Evolutionary conservation across 2,113 vertebrate genomes (phyloP).

Genomic region (Lycaon pictus): DNA sequence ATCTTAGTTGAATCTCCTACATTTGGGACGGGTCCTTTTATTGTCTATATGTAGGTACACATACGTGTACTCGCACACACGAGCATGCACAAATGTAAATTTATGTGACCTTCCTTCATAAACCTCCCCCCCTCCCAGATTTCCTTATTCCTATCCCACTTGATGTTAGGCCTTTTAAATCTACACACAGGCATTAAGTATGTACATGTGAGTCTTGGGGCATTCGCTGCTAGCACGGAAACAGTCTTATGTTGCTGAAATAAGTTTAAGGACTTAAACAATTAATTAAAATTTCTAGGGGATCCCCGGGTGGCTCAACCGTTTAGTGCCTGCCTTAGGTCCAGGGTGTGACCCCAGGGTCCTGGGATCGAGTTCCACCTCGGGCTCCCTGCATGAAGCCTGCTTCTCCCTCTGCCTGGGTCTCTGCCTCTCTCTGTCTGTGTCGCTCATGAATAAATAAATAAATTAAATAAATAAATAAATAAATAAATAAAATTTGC

Average conservation of each 20-base stretch:
- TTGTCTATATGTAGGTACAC: not conserved
- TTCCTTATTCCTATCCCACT: not conserved
- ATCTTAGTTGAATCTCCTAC: not conserved
- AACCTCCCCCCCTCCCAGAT: not conserved
- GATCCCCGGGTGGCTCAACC: too few species aligned
- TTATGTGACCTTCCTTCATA: not conserved
- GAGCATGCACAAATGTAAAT: not conserved
- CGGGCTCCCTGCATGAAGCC: too few species aligned
- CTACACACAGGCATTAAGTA: not conserved
- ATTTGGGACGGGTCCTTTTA: not conserved
- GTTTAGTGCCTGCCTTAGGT: too few species aligned
- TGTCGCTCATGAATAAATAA: too few species aligned
- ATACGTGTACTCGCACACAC: not conserved
- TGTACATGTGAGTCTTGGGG: not conserved
- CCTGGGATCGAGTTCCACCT: too few species aligned
- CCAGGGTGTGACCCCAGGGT: too few species aligned
- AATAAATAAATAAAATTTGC: too few species aligned
- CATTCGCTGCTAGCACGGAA: not conserved
- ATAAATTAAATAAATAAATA: too few species aligned
- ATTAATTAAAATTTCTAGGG: not conserved
- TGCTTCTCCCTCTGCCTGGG: too few species aligned
- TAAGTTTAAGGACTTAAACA: not conserved
- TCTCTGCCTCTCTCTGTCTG: too few species aligned
- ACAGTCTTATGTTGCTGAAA: not conserved
- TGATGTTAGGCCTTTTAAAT: not conserved